Base-by-base conservation (phyloP, 2,797 vertebrate genomes). In the Bradypodion pumilum region DNA sequence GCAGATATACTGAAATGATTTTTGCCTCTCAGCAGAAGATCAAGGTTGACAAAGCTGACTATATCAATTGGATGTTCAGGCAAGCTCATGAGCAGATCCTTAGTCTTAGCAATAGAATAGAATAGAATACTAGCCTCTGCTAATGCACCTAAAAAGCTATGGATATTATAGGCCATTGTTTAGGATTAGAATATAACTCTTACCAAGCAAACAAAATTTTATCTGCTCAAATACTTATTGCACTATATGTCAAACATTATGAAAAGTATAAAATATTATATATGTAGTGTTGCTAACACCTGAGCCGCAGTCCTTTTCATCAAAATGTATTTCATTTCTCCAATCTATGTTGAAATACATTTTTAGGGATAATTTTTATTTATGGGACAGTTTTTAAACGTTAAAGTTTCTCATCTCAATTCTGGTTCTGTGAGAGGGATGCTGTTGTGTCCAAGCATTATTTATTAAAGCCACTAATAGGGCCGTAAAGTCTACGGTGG, bases 301-400 rank as follows among this genome's bases (percentile, higher is more conserved):
- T 32, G 37, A 74, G 29, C 42, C 16, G 40, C 27, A 52, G 44
- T 73, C 19, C 19, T 74, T 75, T 75, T 9, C 46, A 59, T 80
- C 44, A 66, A 40, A 73, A 29, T 60, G 10, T 68, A 37, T 65
- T 75, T 75, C 59, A 62, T 56, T 5, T 4, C 52, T 86, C 42
- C 75, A 13, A 81, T 32, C 46, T 56, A 29, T 68, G 1, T 46
- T 44, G 80, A 72, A 37, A 7, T 74, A 83, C 60, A 42, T 10
- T 25, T 78, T 86, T 87, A 68, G 59, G 13, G 90, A 86, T 60
- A 6, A 8, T 40, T 82, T 85, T 66, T 29, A 32, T 83, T 83
- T 74, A 69, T 87, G 78, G n/a, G 81, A 40, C 44, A 82, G 16
- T 46, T 16, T 49, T 69, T 19, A 0, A 0, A 65, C 75, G 74